These are phyloP conservation scores for Pogonomyrmex barbatus DNA, from an alignment of 1,140 invertebrate species.

Conservation along the genomic window DNA sequence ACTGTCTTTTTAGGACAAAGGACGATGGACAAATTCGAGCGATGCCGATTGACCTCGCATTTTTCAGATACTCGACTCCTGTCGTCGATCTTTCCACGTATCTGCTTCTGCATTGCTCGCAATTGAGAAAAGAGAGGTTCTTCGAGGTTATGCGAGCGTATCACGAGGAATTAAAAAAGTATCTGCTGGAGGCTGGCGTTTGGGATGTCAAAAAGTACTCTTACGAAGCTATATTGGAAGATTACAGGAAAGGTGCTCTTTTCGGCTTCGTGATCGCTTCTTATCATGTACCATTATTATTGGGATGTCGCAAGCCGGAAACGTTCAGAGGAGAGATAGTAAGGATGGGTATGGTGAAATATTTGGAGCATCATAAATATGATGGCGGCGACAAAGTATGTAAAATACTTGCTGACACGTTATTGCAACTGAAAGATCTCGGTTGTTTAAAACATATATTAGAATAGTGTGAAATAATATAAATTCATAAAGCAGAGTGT, in stretches of 20 bases:
- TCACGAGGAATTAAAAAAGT: conserved; percentile 38
- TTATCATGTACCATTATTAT: conserved; percentile 45
- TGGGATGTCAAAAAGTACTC: conserved; percentile 61
- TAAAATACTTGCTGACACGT: conserved; percentile 68
- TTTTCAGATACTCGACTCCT: conserved; percentile 55
- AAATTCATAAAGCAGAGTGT: too few relatives aligned
- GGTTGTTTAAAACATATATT: conserved; percentile 65
- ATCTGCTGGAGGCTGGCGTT: conserved; percentile 53
- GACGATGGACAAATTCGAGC: conserved; percentile 66
- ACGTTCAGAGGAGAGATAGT: too few relatives aligned
- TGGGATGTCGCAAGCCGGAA: too few relatives aligned
- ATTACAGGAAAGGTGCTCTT: conserved; percentile 70
- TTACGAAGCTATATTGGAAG: conserved; percentile 74
- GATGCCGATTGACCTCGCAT: conserved; percentile 84
- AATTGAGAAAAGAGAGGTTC: conserved; percentile 65
- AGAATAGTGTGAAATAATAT: neutral
- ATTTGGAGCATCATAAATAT: too few relatives aligned
- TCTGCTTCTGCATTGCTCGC: conserved; percentile 79
- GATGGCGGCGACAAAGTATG: conserved; percentile 58
- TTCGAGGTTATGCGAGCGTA: conserved; percentile 70
- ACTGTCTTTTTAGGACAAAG: conserved; percentile 77
- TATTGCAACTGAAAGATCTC: conserved; percentile 69
- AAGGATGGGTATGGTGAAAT: too few relatives aligned
- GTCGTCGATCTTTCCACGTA: conserved; percentile 83
- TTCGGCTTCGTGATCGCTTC: neutral